Percentiles rank a stretch among this genome's conserved stretches.
These are phyloP conservation scores for Oriolus oriolus DNA, from an alignment of 2,113 vertebrate species.

Conservation along the genomic window DNA sequence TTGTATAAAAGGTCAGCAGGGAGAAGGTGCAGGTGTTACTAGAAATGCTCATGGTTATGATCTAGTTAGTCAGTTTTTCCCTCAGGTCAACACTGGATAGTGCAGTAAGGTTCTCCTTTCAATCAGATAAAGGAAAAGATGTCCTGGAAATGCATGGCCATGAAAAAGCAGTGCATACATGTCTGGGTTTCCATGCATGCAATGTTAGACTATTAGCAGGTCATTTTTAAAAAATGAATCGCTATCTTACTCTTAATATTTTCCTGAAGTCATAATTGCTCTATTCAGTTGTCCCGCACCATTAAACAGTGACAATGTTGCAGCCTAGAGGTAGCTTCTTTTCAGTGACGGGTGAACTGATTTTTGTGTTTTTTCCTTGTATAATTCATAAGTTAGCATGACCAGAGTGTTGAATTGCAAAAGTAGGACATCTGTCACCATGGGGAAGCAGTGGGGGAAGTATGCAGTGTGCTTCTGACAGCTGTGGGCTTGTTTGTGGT, in stretches of 20 bases:
- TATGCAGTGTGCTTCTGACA: not conserved
- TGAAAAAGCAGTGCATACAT: not conserved
- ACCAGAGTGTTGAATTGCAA: slow-evolving; percentile 28
- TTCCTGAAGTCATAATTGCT: not conserved
- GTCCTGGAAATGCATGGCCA: not conserved
- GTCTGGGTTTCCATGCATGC: not conserved
- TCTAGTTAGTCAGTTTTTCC: not conserved
- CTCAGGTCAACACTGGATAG: not conserved
- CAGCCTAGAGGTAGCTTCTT: slow-evolving; percentile 46
- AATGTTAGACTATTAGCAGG: not conserved
- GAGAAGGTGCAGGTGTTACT: not conserved
- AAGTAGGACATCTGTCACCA: slow-evolving; percentile 67
- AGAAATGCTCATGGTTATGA: not conserved
- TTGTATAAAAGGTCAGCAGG: not conserved
- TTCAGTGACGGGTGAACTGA: slow-evolving; percentile 22
- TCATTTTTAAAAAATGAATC: not conserved
- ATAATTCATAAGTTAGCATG: slow-evolving; percentile 60
- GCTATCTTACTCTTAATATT: not conserved
- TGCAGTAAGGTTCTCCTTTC: not conserved
- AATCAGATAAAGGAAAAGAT: not conserved
- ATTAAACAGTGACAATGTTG: not conserved
- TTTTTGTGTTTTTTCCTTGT: slow-evolving; percentile 31
- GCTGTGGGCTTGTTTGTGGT: slow-evolving; percentile 18
- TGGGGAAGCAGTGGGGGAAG: slow-evolving; percentile 28
- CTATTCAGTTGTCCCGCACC: not conserved